Evolutionary conservation across 2,113 vertebrate species (phyloP).

Genomic region (Lanius collurio): DNA sequence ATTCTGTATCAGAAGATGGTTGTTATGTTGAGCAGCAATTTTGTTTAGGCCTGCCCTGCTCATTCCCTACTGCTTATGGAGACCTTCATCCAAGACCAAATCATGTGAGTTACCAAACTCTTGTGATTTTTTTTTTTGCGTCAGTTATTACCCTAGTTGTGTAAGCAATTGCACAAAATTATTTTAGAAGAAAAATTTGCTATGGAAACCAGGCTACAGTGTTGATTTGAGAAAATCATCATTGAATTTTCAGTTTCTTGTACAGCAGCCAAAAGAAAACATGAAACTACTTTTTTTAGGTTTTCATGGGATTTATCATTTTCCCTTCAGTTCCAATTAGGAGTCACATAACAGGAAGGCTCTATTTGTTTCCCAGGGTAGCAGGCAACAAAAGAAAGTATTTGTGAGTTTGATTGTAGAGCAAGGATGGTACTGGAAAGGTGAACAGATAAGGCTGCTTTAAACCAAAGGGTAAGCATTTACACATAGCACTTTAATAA

Average conservation of each 20-base stretch:
- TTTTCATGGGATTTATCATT: neutral
- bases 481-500: neutral
- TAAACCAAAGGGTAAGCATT: neutral
- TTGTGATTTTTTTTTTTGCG: neutral
- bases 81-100: neutral
- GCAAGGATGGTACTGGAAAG: neutral
- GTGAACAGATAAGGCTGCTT: neutral
- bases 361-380: neutral
- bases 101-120: neutral
- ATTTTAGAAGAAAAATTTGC: neutral
- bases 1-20: neutral
- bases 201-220: neutral
- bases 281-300: neutral
- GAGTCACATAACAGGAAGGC: neutral
- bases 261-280: neutral
- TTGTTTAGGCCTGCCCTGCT: neutral
- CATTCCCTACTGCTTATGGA: neutral
- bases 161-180: accelerated
- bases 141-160: neutral
- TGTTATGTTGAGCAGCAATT: neutral
- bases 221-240: neutral
- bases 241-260: neutral
- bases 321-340: neutral
- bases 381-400: neutral
- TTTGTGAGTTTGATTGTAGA: neutral